Conservation (phyloP, 2,888 invertebrate genomes). For the Drosophila algonquin region DNA sequence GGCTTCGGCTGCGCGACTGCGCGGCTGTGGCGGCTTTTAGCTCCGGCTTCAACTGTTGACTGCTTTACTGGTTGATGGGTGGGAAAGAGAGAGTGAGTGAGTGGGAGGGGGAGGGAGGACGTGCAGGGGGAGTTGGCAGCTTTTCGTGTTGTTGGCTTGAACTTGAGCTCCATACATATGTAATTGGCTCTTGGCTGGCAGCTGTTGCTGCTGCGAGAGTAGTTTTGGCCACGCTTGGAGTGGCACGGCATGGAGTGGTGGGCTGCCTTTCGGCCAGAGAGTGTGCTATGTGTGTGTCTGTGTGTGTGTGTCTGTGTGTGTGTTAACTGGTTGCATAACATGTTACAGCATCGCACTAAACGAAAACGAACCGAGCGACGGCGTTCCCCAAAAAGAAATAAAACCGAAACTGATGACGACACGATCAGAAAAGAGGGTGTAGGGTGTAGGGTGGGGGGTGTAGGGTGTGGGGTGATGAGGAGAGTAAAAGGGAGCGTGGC, state of each 20-base stretch:
- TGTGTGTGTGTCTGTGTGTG: conserved; percentile 60
- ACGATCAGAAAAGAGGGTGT: conserved; percentile 48
- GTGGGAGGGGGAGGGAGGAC: conserved; percentile 5
- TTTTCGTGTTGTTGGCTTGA: conserved; percentile 68
- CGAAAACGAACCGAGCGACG: conserved; percentile 60
- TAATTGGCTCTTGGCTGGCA: conserved; percentile 52
- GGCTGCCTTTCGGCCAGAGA: conserved; percentile 10
- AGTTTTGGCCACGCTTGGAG: conserved; percentile 49
- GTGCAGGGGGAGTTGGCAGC: conserved; percentile 22
- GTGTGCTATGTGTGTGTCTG: conserved; percentile 42
- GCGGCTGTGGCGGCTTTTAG: conserved; percentile 28
- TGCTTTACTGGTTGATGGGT: conserved; percentile 15
- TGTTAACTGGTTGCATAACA: conserved; percentile 79
- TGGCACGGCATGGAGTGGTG: conserved; percentile 30
- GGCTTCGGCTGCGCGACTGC: not conserved
- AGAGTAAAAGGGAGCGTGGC: too few species aligned
- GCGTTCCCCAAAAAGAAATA: conserved; percentile 34
- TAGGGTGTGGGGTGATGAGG: not conserved
- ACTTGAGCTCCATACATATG: conserved; percentile 78
- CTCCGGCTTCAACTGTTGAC: conserved; percentile 40
- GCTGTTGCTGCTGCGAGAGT: conserved; percentile 36
- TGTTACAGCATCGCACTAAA: conserved; percentile 82
- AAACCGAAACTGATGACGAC: conserved; percentile 74
- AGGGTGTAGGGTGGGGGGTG: not conserved
- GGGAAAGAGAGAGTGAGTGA: not conserved